Evolutionary conservation across 2,113 vertebrate genomes (phyloP), one percentile per base, ranked within the genome.

Genomic region (Lepus europaeus): DNA sequence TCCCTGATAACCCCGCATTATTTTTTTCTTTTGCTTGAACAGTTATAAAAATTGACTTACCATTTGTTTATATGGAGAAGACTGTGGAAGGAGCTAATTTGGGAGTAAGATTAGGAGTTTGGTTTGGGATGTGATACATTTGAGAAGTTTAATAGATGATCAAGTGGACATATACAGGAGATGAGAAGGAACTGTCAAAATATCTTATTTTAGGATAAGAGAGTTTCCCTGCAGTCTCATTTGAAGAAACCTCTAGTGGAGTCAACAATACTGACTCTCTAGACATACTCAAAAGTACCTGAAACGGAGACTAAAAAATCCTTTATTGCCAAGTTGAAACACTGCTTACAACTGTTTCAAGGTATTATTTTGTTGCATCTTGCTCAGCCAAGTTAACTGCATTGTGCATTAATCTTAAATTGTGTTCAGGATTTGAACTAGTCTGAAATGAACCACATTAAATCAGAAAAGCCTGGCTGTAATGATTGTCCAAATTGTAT

Each of bases 361-460:
- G 8, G 12, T 77, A 4, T 84, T 91, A 51, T 77, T 93, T 87
- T 88, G 3, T 66, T 80, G 1, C 31, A 13, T 89, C 53, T 84
- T 80, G 19, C 2, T 80, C 1, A 72, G 51, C 14, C 70, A 82
- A 16, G 45, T 84, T 83, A 85, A 92, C 73, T 92, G 10, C 1
- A 53, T 73, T 91, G 10, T 80, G n/a, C 25, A 73, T 61, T 89
- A 91, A 87, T 56, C 25, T 89, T 89, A 79, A 74, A 68, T 80
- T 77, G 14, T 78, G n/a, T 85, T 23, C 17, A 91, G 10, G 5
- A 53, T 83, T 93, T 80, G n/a, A 12, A 87, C 13, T 61, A 63
- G 27, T 53, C 16, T 94, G 31, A 81, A 49, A 61, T 27, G 79
- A 16, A 76, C 23, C n/a, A 78, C 49, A 91, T 64, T 73, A 70